Evolutionary conservation across 2,797 vertebrate species (phyloP), one percentile per base, ranked within the genome.

Genomic region (Sebastes oblongus): DNA sequence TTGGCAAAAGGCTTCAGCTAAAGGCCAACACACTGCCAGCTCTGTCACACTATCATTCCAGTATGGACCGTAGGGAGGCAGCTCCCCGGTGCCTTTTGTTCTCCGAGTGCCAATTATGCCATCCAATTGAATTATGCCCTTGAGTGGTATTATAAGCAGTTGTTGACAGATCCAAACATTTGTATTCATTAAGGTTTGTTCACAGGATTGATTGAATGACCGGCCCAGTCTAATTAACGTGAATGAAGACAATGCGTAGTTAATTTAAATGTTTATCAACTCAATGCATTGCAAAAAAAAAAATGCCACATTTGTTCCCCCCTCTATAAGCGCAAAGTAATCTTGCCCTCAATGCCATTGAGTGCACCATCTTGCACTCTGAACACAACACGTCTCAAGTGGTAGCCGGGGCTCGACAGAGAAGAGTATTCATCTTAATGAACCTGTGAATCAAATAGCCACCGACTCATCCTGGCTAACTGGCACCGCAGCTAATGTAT

Each of bases 111-210:
- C 89, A 91, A 90, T 92, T 92, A 93, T 77, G 77, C 76, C 77
- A 84, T 89, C 82, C 87, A 87, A 92, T 86, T 92, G 87, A 92
- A 92, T 93, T 87, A 91, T 85, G 87, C 90, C 81, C 88, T 84
- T 87, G 85, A 92, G 84, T 91, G 80, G 78, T 89, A 86, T 92
- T 91, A 92, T 90, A 89, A 90, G 87, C 86, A 78, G 84, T 89
- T 89, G 86, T 89, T 75, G 80, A 74, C 70, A 80, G 85, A 89
- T 90, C 87, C 73, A 88, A 92, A 91, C 91, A 93, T 94, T 87
- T 91, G 86, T 90, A 89, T 90, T 93, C 74, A 92, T 91, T 88
- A 90, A 81, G 80, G 75, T 79, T 80, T 72, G 80, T 89, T 92
- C 86, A 73, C 69, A 72, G 68, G 59, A 81, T 75, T 88, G 87